Percentiles rank a stretch among this genome's conserved stretches.
Conservation (phyloP, 2,797 vertebrate genomes). For the Cryptoblepharus egeriae region DNA sequence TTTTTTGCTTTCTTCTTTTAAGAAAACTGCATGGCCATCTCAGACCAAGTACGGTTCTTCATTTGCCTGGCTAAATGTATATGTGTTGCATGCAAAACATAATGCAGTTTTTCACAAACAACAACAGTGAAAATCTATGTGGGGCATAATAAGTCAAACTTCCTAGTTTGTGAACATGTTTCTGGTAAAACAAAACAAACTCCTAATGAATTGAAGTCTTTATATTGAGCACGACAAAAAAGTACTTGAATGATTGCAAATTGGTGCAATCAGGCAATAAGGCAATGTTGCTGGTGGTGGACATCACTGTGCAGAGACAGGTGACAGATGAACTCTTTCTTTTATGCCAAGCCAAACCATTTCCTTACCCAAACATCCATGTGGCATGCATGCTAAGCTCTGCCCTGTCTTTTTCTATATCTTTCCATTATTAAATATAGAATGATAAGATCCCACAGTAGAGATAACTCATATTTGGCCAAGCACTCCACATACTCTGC, state of each 20-base stretch:
- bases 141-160: neutral
- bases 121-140: neutral
- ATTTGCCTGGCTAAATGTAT: neutral
- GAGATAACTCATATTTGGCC: too few relatives aligned
- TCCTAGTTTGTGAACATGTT: neutral
- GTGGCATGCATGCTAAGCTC: neutral
- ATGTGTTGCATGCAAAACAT: neutral
- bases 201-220: neutral
- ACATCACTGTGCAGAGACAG: neutral
- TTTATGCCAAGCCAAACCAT: neutral
- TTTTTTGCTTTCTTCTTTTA: slow-evolving; percentile 52
- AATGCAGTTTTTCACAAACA: too few relatives aligned
- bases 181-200: too few relatives aligned
- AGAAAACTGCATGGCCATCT: slow-evolving; percentile 32
- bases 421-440: neutral
- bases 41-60: neutral
- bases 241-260: neutral
- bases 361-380: neutral
- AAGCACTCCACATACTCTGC: too few relatives aligned
- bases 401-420: neutral
- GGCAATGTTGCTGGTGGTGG: neutral
- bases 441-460: too few relatives aligned
- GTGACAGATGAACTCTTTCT: neutral
- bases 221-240: neutral
- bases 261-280: neutral